Conservation (phyloP, 2,797 vertebrate species). For the Tadarida brasiliensis region DNA sequence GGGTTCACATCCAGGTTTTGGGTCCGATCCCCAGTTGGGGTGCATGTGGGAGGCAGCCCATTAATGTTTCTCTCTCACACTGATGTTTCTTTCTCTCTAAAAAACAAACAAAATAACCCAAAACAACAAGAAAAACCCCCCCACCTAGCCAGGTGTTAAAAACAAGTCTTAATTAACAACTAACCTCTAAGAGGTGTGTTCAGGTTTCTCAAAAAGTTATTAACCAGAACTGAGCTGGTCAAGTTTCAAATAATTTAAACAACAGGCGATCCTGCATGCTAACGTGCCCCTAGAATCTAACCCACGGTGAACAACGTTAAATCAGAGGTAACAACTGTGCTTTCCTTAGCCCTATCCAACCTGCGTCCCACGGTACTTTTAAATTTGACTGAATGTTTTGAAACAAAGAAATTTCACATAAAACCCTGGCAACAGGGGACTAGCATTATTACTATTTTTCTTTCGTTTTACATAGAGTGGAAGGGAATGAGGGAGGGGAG, state of each 20-base stretch:
- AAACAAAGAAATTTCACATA: neutral
- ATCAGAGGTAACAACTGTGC: neutral
- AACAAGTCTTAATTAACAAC: neutral
- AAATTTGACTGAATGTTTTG: neutral
- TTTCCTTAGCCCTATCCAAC: neutral
- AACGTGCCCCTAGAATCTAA: neutral
- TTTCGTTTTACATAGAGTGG: too few species aligned
- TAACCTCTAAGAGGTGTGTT: neutral
- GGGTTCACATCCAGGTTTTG: neutral
- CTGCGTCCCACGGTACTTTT: neutral
- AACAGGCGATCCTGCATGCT: neutral
- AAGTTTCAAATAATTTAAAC: neutral
- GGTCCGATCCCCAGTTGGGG: neutral
- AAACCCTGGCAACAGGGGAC: neutral
- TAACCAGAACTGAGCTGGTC: neutral
- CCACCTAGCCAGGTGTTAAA: neutral
- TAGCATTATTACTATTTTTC: neutral
- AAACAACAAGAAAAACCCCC: too few species aligned
- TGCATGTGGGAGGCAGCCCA: neutral
- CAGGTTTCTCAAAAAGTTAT: neutral
- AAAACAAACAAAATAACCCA: neutral
- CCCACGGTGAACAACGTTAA: neutral
- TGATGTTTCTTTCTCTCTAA: neutral
- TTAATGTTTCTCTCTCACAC: neutral
- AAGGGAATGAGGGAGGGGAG: too few species aligned